Evolutionary conservation across 2,888 invertebrate genomes (phyloP), one percentile per base, ranked within the genome.

Genomic region (Cephus sareptanus): DNA sequence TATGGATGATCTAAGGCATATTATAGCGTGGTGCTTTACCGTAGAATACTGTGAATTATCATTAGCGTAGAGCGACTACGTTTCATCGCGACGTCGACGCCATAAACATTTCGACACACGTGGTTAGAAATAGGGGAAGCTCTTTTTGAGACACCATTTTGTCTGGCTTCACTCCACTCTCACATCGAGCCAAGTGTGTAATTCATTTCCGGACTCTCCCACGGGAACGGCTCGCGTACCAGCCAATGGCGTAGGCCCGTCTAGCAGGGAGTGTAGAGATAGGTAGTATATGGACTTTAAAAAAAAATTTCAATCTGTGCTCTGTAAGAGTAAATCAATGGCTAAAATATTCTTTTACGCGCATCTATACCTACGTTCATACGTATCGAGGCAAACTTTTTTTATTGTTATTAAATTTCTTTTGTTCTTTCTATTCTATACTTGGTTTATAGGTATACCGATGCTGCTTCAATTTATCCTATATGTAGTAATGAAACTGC

Each of bases 141-240:
- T 83, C 84, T 84, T 85, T 84, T 84, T 84, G 81, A 77, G 83
- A 82, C 86, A 86, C 87, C 89, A 89, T 90, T 89, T 90, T 89
- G 88, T 87, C 83, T 82, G 84, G 81, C 80, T 81, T 80, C 79
- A 84, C 82, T 87, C 86, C 85, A 85, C 85, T 70, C 84, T 81
- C 83, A 81, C 81, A 81, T 80, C 79, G 34, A 79, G 75, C 82
- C 79, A 80, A 83, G 85, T 88, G 84, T 87, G 88, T 90, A 89
- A 90, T 90, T 89, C 88, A 88, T 89, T 87, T 86, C 83, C 84
- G 86, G 82, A 83, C 85, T 84, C 85, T 87, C 88, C 85, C 86
- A 81, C 76, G 85, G 83, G 84, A 82, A 82, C 78, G 75, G 74
- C 73, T 23, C 6, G 23, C 9, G 9, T 56, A 56, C 56, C 9